Percentiles rank a stretch among this genome's conserved stretches.
These are phyloP conservation scores for Rhizoglyphus robini DNA, from an alignment of 1,140 invertebrate genomes.

Conservation along the genomic window DNA sequence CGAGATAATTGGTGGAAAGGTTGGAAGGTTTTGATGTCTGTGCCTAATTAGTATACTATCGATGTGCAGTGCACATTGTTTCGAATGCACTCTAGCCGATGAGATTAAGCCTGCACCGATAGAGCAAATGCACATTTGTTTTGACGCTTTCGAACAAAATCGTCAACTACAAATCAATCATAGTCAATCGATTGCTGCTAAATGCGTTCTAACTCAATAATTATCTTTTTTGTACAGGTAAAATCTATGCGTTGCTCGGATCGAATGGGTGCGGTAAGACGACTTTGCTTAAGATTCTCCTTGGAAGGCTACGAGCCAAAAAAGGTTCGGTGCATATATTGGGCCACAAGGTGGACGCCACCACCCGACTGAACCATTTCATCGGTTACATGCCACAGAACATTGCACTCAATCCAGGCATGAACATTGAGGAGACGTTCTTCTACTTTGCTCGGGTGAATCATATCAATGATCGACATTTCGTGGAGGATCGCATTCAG, in stretches of 20 bases:
- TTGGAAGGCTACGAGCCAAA: conserved; percentile 19
- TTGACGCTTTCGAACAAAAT: not conserved
- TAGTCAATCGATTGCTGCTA: not conserved
- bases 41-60: too few species aligned
- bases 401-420: conserved; percentile 80
- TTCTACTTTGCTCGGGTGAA: conserved; percentile 93
- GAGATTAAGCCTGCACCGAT: too few species aligned
- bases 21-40: too few species aligned
- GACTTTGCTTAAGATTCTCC: conserved; percentile 32
- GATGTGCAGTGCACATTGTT: too few species aligned
- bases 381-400: conserved; percentile 73
- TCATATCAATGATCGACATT: conserved; percentile 47
- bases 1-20: too few species aligned
- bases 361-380: conserved; percentile 59
- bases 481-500: conserved; percentile 48
- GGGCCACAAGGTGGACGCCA: not conserved
- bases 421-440: conserved; percentile 85
- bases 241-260: conserved; percentile 55
- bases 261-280: conserved; percentile 49
- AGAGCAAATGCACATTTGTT: too few species aligned
- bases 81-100: too few species aligned
- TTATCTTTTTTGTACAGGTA: not conserved
- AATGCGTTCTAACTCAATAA: too few species aligned
- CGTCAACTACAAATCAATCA: not conserved
- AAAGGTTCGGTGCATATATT: conserved; percentile 11